Percentiles rank a stretch among this genome's conserved stretches.
phyloP scores from a whole-genome alignment of 2,888 invertebrate species.

The Helobdella robusta region DNA sequence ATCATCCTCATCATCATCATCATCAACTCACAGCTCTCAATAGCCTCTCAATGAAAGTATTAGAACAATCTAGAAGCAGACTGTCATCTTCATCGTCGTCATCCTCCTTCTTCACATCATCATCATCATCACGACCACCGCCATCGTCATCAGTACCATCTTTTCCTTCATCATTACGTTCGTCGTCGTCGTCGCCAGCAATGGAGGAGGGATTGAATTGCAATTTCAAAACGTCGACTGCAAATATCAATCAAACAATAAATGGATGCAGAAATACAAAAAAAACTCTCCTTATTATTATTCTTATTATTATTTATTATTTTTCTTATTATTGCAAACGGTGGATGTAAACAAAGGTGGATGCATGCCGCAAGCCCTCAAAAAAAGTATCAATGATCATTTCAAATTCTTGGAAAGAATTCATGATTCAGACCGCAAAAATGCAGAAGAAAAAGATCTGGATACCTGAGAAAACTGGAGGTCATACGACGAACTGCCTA shows the following conservation, averaged over 20 bases:
- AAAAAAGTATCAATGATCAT: too few relatives aligned
- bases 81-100: background rate
- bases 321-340: too few relatives aligned
- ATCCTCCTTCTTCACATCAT: background rate
- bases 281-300: background rate
- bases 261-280: background rate
- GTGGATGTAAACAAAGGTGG: too few relatives aligned
- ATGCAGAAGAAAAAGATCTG: too few relatives aligned
- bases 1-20: background rate
- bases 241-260: background rate
- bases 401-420: too few relatives aligned
- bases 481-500: too few relatives aligned
- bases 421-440: too few relatives aligned
- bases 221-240: slow-evolving; percentile 1
- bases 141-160: background rate
- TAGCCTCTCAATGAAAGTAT: background rate
- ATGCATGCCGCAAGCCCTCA: too few relatives aligned
- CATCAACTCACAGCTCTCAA: slow-evolving; percentile 14
- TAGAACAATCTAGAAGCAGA: too few relatives aligned
- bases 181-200: background rate
- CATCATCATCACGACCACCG: background rate
- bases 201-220: background rate
- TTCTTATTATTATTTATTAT: background rate
- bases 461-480: too few relatives aligned
- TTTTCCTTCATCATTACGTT: background rate